Conservation (phyloP, 2,113 vertebrate species). For the Conger conger region DNA sequence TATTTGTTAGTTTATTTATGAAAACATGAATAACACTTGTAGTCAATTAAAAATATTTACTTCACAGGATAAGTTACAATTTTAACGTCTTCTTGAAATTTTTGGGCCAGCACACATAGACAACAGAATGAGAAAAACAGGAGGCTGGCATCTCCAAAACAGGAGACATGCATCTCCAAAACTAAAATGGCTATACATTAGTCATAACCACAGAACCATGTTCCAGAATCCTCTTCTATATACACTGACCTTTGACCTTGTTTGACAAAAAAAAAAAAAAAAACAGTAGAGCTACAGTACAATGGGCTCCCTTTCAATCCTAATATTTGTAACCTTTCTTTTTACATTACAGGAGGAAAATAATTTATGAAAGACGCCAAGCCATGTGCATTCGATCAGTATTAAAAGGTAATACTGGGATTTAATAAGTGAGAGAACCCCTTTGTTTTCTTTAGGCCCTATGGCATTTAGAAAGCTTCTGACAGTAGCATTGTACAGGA, state of each 20-base stretch:
- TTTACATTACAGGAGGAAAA: neutral
- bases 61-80: neutral
- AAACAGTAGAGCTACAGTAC: neutral
- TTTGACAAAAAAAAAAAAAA: neutral
- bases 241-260: neutral
- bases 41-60: neutral
- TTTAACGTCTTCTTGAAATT: neutral
- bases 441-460: slow-evolving; percentile 56
- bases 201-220: neutral
- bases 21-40: neutral
- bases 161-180: neutral
- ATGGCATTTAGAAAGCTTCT: slow-evolving; percentile 45
- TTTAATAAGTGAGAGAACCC: neutral
- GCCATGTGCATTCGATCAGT: slow-evolving; percentile 3
- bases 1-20: neutral
- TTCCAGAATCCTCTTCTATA: neutral
- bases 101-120: neutral
- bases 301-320: neutral
- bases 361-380: neutral
- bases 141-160: neutral
- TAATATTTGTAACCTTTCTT: neutral
- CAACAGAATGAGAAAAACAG: neutral
- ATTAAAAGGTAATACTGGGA: neutral
- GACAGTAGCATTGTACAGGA: slow-evolving; percentile 55
- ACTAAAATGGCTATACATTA: neutral